Evolutionary conservation across 1,140 invertebrate species (phyloP).

Genomic region (Cotesia vestalis): DNA sequence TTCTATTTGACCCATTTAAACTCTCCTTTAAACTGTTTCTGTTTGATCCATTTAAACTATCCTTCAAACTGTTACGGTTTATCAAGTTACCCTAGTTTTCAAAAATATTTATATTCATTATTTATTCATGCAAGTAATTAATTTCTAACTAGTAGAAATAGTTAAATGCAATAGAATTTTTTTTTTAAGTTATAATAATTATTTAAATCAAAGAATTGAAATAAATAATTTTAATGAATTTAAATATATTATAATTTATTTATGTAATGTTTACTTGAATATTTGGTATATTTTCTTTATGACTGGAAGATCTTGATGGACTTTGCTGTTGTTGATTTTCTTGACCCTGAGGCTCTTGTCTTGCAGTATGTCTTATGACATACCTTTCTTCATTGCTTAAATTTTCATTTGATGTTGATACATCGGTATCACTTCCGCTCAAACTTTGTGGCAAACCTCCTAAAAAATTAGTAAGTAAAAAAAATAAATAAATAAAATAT

Average conservation of each 20-base stretch:
- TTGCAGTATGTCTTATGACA: constrained; percentile 81
- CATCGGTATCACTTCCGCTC: constrained; percentile 89
- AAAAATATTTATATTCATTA: constrained; percentile 13
- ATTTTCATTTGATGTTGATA: constrained; percentile 90
- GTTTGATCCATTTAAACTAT: constrained; percentile 70
- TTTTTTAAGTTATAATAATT: too few species aligned
- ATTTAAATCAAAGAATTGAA: background rate
- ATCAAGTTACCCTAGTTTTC: constrained; percentile 56
- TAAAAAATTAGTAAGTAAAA: constrained; percentile 39
- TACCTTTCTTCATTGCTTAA: constrained; percentile 85
- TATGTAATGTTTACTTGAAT: constrained; percentile 54
- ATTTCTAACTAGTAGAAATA: too few species aligned
- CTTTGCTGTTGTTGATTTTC: constrained; percentile 76
- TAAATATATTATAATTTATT: background rate
- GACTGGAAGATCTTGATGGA: constrained; percentile 63
- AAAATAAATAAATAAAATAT: constrained; percentile 38
- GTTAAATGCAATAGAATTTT: too few species aligned
- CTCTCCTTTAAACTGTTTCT: constrained; percentile 73
- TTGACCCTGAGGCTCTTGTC: constrained; percentile 92
- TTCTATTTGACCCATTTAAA: constrained; percentile 70
- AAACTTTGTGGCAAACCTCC: constrained; percentile 76
- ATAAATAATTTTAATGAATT: background rate
- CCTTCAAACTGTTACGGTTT: constrained; percentile 63
- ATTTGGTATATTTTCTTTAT: constrained; percentile 66
- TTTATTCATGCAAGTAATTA: background rate